Evolutionary conservation across 2,797 vertebrate genomes (phyloP), one percentile per base, ranked within the genome.

Genomic region (Danio choprae): DNA sequence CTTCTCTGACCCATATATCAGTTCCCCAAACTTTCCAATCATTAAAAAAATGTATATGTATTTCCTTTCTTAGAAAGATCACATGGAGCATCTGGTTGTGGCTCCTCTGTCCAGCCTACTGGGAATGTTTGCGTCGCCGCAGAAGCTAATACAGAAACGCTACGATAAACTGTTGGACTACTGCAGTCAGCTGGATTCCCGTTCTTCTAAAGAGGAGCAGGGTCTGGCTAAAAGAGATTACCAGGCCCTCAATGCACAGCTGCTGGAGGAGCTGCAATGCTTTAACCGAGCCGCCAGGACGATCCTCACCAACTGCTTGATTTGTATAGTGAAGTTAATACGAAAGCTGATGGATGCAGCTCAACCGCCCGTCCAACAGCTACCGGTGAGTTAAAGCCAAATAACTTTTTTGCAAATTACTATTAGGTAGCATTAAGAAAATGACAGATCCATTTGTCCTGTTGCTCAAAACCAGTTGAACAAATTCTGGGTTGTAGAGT

Each of bases 101-200:
- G 87, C 43, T 18, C 98, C 97, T 0, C 93, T 99, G 79, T 91
- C 91, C 15, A 89, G 90, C 6, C 92, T 99, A 29, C 95, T 96
- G 73, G 89, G 93, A 87, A 94, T 98, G 87, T 99, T 98, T 86
- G 86, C 94, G 0, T 95, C 95, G 29, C 98, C 98, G 0, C 97
- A 98, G 89, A 99, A 98, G 89, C 96, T 99, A 82, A 97, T 99
- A 86, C 97, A 98, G 91, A 99, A 99, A 84, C 96, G 98, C 63
- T 98, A 98, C 0, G 97, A 99, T 91, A 99, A 99, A 88, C 85
- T 99, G 68, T 90, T 99, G 80, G 97, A 99, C 90, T 97, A 95
- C 86, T 95, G 95, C 90, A 94, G 97, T 90, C 94, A 82, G 80
- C 89, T 95, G 75, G 95, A 95, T 87, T 93, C 91, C 82, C 93